These are phyloP conservation scores for Anthonomus grandis DNA, from an alignment of 1,140 invertebrate species.

Conservation along the genomic window DNA sequence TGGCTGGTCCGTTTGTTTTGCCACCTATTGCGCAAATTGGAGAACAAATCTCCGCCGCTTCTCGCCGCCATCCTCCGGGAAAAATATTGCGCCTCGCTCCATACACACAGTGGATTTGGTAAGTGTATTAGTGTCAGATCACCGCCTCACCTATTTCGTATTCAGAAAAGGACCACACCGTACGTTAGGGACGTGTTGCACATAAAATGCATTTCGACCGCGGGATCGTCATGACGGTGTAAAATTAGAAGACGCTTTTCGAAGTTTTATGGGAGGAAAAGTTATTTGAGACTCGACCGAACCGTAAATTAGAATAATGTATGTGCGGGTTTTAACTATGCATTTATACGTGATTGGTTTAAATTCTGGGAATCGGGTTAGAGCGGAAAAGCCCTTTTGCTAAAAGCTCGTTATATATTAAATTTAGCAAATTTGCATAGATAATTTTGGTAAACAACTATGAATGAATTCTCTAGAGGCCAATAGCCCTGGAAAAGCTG, in stretches of 20 bases:
- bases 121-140: constrained; percentile 14
- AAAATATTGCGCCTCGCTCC: background rate
- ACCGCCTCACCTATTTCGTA: constrained; percentile 7
- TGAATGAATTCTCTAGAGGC: no score
- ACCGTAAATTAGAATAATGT: constrained; percentile 3
- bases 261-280: constrained; percentile 10
- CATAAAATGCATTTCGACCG: constrained; percentile 13
- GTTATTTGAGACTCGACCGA: constrained; percentile 6
- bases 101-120: background rate
- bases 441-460: no score
- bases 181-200: constrained; percentile 15
- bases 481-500: no score
- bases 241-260: background rate
- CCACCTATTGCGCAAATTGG: constrained; percentile 13
- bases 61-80: background rate
- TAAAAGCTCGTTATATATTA: no score
- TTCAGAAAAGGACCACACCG: constrained; percentile 6
- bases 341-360: constrained; percentile 16
- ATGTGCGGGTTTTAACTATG: constrained; percentile 2
- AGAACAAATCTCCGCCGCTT: constrained; percentile 12
- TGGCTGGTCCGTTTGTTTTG: constrained; percentile 5
- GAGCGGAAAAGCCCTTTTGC: no score
- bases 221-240: background rate
- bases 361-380: no score
- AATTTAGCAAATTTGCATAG: no score